phyloP scores from a whole-genome alignment of 2,113 vertebrate species.

The Antidorcas marsupialis region DNA sequence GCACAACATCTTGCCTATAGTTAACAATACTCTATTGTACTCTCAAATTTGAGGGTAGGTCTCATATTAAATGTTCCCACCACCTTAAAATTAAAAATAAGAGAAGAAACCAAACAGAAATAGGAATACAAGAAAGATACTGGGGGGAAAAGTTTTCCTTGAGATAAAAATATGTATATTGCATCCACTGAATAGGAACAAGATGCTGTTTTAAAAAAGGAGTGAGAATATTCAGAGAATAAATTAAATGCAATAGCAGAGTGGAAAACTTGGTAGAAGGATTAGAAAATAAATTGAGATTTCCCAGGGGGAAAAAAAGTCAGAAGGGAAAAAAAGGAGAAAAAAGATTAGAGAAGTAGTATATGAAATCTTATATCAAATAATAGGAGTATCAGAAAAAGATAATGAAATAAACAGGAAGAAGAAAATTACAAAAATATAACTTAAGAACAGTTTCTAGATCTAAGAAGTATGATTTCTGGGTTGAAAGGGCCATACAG shows the following conservation, averaged over 20 bases:
- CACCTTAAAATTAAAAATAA: not conserved
- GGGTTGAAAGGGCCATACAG: not conserved
- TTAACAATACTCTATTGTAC: not conserved
- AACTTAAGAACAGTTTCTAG: slow-evolving; percentile 5
- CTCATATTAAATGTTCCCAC: not conserved
- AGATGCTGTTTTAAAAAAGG: not conserved
- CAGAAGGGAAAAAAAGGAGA: not conserved
- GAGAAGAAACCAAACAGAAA: not conserved
- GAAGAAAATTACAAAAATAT: not conserved
- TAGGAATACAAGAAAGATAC: not conserved
- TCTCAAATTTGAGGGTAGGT: not conserved
- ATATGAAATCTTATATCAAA: not conserved
- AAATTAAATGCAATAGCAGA: not conserved
- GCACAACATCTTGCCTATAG: not conserved
- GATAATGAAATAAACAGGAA: not conserved
- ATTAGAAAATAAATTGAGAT: not conserved
- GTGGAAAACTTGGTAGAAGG: not conserved
- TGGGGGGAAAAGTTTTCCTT: not conserved
- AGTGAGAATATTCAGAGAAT: not conserved
- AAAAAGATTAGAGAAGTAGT: not conserved
- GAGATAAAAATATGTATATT: not conserved
- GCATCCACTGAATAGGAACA: not conserved
- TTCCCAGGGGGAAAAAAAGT: not conserved
- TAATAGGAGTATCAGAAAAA: not conserved
- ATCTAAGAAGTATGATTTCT: not conserved